A percentile compares a stretch with the other conserved stretches of the same genome.
Conservation (phyloP, 2,797 vertebrate genomes). For the Coendou prehensilis region DNA sequence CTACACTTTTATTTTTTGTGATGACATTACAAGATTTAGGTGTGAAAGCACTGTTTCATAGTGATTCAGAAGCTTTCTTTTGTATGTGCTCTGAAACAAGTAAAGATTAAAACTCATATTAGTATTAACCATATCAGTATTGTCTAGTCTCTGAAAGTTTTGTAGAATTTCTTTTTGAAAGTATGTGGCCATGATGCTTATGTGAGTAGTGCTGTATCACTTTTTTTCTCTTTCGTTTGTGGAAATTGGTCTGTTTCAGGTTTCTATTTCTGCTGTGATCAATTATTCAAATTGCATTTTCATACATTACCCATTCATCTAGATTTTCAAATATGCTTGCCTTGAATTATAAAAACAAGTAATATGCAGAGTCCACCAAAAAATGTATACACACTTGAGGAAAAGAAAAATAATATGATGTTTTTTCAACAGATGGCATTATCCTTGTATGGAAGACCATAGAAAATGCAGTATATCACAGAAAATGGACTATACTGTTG, state of each 20-base stretch:
- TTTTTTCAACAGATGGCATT: not conserved
- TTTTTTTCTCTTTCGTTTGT: not conserved
- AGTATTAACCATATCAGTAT: not conserved
- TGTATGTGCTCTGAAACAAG: not conserved
- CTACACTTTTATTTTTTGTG: not conserved
- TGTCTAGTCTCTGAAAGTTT: not conserved
- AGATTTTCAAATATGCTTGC: conserved; percentile 1
- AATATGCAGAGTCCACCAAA: not conserved
- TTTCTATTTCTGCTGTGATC: conserved; percentile 3
- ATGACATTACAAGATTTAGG: not conserved
- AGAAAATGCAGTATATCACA: too few species aligned
- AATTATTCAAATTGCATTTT: not conserved
- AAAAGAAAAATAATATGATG: not conserved
- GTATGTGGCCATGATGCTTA: not conserved
- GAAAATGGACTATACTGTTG: too few species aligned
- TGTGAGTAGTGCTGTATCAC: not conserved
- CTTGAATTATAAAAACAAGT: not conserved
- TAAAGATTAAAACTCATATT: not conserved
- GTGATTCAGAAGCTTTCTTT: conserved; percentile 5
- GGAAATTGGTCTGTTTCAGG: not conserved
- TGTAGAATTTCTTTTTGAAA: not conserved
- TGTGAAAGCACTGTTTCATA: not conserved
- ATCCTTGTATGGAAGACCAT: too few species aligned
- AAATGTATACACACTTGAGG: too few species aligned
- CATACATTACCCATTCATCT: not conserved